These are phyloP conservation scores for Heterotilapia buettikoferi DNA, from an alignment of 2,113 vertebrate species.

Conservation along the genomic window DNA sequence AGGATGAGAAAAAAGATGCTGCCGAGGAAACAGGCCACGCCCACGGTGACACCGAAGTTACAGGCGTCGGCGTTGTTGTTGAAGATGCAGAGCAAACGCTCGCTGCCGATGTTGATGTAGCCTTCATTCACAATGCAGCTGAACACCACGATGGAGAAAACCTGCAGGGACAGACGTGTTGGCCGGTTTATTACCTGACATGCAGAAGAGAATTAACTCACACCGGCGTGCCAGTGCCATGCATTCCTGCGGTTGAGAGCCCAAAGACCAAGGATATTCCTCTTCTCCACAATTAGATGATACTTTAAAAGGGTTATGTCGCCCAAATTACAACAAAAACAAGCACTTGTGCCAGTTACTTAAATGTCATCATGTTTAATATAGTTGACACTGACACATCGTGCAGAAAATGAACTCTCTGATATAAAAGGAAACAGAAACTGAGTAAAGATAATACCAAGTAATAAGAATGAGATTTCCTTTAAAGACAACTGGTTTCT, in stretches of 20 bases:
- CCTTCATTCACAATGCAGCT: constrained; percentile 94
- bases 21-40: constrained; percentile 87
- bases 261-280: neutral
- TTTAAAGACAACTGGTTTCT: neutral
- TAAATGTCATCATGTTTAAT: neutral
- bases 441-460: neutral
- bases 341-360: neutral
- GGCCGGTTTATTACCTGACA: constrained; percentile 6
- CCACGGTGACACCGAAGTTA: constrained; percentile 86
- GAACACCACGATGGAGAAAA: constrained; percentile 96
- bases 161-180: constrained; percentile 58
- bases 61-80: constrained; percentile 90
- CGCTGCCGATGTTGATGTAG: constrained; percentile 84
- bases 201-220: constrained; percentile 15
- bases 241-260: neutral
- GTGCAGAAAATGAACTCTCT: neutral
- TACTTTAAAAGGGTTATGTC: neutral
- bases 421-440: neutral
- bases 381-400: neutral
- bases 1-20: constrained; percentile 83
- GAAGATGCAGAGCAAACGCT: constrained; percentile 86
- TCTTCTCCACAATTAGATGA: neutral
- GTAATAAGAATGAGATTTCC: neutral
- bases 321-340: neutral
- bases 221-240: neutral